phyloP scores from a whole-genome alignment of 2,113 vertebrate genomes.

The Myrmecophaga tridactyla region DNA sequence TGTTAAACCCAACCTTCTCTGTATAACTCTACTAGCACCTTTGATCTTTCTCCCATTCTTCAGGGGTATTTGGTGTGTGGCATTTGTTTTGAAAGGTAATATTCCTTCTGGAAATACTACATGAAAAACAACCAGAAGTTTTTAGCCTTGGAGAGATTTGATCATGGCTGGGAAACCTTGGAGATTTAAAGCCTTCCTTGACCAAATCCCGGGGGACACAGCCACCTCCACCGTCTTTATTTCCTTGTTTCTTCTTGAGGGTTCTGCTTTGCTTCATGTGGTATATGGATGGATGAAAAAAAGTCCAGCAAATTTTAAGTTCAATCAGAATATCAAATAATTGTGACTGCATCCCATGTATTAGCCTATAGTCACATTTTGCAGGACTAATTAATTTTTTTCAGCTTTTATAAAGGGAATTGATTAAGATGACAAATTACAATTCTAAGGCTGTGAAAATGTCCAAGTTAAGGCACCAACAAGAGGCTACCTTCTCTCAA shows the following conservation, averaged over 20 bases:
- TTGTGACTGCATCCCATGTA: background rate
- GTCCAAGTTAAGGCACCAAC: too few relatives aligned
- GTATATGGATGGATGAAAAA: background rate
- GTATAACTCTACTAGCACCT: too few relatives aligned
- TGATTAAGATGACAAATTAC: too few relatives aligned
- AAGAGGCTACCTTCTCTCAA: too few relatives aligned
- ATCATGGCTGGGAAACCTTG: background rate
- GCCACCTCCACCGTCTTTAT: background rate
- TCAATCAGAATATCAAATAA: background rate
- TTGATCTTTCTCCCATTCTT: too few relatives aligned
- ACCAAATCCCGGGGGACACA: background rate
- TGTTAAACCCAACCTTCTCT: too few relatives aligned
- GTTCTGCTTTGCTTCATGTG: background rate
- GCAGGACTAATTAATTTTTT: background rate
- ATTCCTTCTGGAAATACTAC: slow-evolving; percentile 57
- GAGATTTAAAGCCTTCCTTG: background rate
- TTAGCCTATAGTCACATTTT: background rate
- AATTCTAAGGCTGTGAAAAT: too few relatives aligned
- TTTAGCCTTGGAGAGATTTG: background rate
- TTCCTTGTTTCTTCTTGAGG: background rate
- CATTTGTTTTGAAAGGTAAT: slow-evolving; percentile 38
- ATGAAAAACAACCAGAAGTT: slow-evolving; percentile 22
- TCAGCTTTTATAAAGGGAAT: too few relatives aligned
- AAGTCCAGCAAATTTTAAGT: background rate
- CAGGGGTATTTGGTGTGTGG: too few relatives aligned